These are phyloP conservation scores for Notamacropus eugenii DNA, from an alignment of 2,797 vertebrate genomes.

Conservation along the genomic window DNA sequence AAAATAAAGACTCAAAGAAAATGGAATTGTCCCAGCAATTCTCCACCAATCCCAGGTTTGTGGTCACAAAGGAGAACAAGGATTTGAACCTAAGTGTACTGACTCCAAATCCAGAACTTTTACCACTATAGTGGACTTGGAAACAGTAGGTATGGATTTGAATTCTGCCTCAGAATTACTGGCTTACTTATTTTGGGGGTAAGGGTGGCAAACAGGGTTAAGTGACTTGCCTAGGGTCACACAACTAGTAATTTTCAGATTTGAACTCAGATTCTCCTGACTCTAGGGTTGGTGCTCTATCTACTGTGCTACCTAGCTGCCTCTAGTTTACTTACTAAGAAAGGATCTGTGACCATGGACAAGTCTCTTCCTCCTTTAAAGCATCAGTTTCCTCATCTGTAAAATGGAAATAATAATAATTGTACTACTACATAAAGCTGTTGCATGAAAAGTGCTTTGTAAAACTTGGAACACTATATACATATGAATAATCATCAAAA, in stretches of 20 bases:
- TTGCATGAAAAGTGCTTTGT: neutral
- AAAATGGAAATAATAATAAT: neutral
- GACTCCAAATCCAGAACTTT: neutral
- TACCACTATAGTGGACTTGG: neutral
- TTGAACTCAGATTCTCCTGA: neutral
- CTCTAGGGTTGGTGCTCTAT: neutral
- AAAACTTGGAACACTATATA: neutral
- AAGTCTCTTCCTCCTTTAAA: neutral
- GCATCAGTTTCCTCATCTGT: neutral
- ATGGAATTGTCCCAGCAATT: neutral
- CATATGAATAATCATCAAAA: neutral
- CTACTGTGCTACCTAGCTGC: neutral
- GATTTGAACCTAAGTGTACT: neutral
- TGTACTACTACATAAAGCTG: neutral
- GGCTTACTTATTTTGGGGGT: neutral
- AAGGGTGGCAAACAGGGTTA: neutral
- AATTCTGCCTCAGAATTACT: neutral
- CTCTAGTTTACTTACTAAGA: neutral
- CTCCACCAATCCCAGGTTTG: too few relatives aligned
- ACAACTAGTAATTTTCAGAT: neutral
- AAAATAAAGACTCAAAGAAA: neutral
- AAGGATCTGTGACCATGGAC: neutral
- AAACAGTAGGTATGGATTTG: neutral
- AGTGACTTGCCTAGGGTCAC: neutral
- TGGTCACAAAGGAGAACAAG: neutral